Evolutionary conservation across 2,113 vertebrate genomes (phyloP).

Genomic region (Willisornis vidua): DNA sequence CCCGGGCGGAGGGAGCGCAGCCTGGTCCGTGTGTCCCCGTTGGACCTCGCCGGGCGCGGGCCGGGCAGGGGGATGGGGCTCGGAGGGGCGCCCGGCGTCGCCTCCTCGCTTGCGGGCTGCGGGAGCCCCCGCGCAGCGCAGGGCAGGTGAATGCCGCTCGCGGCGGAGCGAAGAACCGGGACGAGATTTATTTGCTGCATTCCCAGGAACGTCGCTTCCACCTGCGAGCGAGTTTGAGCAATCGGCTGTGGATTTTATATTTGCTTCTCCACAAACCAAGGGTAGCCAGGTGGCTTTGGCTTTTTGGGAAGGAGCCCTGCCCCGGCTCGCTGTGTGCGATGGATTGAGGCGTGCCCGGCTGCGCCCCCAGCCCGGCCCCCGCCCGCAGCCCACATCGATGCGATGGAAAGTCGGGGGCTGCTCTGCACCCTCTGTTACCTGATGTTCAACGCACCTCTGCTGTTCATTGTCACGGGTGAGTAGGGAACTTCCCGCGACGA

Average conservation of each 20-base stretch:
- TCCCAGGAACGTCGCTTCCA: not conserved
- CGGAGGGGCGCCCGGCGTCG: constrained; percentile 59
- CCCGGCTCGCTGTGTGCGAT: constrained; percentile 48
- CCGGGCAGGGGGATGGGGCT: constrained; percentile 76
- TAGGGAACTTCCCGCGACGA: constrained; percentile 48
- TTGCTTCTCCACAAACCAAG: not conserved
- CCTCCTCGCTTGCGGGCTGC: constrained; percentile 42
- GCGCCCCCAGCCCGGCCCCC: constrained; percentile 34
- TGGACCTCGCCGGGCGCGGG: not conserved
- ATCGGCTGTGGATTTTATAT: constrained; percentile 64
- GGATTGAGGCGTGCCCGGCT: constrained; percentile 66
- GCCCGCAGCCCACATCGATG: constrained; percentile 74
- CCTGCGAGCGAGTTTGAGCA: not conserved
- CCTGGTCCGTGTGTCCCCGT: not conserved
- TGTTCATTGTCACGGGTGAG: constrained; percentile 86
- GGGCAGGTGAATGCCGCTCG: constrained; percentile 55
- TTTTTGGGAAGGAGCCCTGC: not conserved
- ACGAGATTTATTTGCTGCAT: not conserved
- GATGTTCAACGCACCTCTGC: constrained; percentile 80
- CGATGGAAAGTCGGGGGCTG: constrained; percentile 85
- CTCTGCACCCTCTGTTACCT: constrained; percentile 84
- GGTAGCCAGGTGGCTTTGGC: constrained; percentile 58
- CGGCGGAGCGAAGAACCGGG: not conserved
- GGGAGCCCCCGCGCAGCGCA: constrained; percentile 35
- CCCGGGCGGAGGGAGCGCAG: not conserved